phyloP scores from a whole-genome alignment of 92 coral and sea anemone species.

The Porites lobata region DNA sequence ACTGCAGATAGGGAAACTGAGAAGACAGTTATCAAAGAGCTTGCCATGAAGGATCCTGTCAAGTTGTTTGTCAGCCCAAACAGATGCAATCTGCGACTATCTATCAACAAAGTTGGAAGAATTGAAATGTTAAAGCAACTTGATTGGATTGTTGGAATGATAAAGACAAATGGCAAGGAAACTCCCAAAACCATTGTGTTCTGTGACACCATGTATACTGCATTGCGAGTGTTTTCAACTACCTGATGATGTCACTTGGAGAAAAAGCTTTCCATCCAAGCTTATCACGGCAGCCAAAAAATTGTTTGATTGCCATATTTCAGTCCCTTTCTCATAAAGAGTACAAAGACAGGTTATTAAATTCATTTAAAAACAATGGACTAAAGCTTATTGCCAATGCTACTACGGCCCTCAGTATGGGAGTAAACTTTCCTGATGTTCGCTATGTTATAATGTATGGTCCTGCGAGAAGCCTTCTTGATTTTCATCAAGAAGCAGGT shows the following conservation, averaged over 20 bases:
- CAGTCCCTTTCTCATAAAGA: slow-evolving; percentile 22
- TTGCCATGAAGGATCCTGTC: not conserved
- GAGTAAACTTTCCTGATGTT: no score
- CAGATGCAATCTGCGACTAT: slow-evolving; percentile 1
- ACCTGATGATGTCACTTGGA: slow-evolving; percentile 63
- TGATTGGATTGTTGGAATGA: not conserved
- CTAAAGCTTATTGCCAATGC: not conserved
- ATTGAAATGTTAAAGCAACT: not conserved
- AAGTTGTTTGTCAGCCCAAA: slow-evolving; percentile 41
- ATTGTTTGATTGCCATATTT: slow-evolving; percentile 50
- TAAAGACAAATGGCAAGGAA: slow-evolving; percentile 6
- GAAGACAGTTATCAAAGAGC: slow-evolving; percentile 17
- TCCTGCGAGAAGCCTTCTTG: no score
- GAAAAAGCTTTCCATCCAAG: slow-evolving; percentile 45
- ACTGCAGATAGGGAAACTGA: slow-evolving; percentile 54
- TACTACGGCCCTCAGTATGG: slow-evolving; percentile 4
- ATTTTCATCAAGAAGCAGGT: slow-evolving; percentile 59
- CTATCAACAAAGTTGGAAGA: slow-evolving; percentile 21
- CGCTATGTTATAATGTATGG: no score
- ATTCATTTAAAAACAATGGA: slow-evolving; percentile 2
- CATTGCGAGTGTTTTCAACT: slow-evolving; percentile 60
- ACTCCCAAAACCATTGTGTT: not conserved
- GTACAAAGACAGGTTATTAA: no score
- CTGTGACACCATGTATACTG: slow-evolving; percentile 43
- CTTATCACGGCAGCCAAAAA: slow-evolving; percentile 7